Evolutionary conservation across 2,888 invertebrate species (phyloP), one percentile per base, ranked within the genome.

Genomic region (Dolichomitus sp.): DNA sequence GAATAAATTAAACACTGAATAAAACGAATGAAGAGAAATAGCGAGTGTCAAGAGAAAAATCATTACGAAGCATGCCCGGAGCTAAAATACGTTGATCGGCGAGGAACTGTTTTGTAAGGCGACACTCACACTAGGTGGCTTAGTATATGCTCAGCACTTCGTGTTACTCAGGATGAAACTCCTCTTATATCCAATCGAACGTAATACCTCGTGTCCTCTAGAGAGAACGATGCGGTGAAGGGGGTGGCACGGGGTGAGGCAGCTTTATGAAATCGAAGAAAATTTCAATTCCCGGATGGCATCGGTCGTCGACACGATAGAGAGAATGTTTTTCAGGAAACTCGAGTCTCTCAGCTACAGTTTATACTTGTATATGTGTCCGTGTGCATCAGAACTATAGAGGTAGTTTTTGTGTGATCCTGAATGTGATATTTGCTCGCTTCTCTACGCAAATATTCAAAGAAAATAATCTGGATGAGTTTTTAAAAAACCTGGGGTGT

Each of bases 231-330:
- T 33, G 59, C 30, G 45, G 54, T 30, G 75, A 14, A n/a, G 42
- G 33, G 17, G n/a, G 14, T 5, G 72, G 4, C 27, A 27, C 30
- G 57, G n/a, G 52, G 1, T 2, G 37, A n/a, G 45, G 57, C 63
- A 37, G 45, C 19, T 48, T 23, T n/a, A 27, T 30, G 37, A 42
- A 77, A 61, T 69, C 77, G 63, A 69, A 30, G 69, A 69, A 77
- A 69, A 77, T 77, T 69, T 77, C 69, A 63, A 77, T 77, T 70
- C 68, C 59, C 69, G n/a, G 17, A 37, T 9, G 42, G 69, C 54
- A 54, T 37, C 37, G 52, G 37, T 70, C 54, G 48, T 65, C 19
- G 69, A 66, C 30, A 65, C 50, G 54, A 61, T 66, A 37, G 65
- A 65, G 33, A 45, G 23, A 23, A 48, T 65, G 45, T 75, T 68